Base-by-base conservation (phyloP, 2,113 vertebrate species). In the Sterna hirundo region DNA sequence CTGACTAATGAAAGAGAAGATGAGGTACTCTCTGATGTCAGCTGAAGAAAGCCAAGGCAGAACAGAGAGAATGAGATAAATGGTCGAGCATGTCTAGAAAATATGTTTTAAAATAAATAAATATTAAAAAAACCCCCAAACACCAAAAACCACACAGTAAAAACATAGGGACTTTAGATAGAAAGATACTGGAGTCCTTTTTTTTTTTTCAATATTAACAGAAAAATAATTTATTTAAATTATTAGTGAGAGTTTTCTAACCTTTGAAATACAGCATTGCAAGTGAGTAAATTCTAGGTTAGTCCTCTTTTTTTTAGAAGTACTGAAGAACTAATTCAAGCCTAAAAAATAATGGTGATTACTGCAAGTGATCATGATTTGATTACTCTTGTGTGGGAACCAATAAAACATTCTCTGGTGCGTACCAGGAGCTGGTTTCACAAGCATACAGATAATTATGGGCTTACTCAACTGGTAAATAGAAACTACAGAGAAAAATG, bases 381-480 rank as follows among this genome's bases (percentile, higher is more conserved):
- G 38, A 68, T 89, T 90, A 82, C 3, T 2, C 18, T 64, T 89
- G 36, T 79, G 32, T 85, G 78, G 34, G 90, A 95, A 85, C 42
- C 26, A 93, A 54, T 88, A 94, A 44, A 15, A 70, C 23, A 30
- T 64, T 68, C 42, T 96, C 47, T 82, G 71, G 58, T 91, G 83
- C 94, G 79, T 87, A 91, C 26, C 60, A 84, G n/a, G n/a, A 96
- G 7, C 26, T 71, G 70, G 51, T 89, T 94, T 68, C 46, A 55
- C 20, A 72, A 34, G 19, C 18, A 40, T 87, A 44, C 4, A 72
- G 17, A 55, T 71, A 95, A 95, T 96, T 57, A 82, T 61, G 44
- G 52, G n/a, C 47, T 96, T 94, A 93, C 70, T 91, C 78, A 79
- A 46, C 70, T 87, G 57, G 78, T 52, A 96, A 96, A 95, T 86